Base-by-base conservation (phyloP, 2,113 vertebrate genomes). In the Strigops habroptila region DNA sequence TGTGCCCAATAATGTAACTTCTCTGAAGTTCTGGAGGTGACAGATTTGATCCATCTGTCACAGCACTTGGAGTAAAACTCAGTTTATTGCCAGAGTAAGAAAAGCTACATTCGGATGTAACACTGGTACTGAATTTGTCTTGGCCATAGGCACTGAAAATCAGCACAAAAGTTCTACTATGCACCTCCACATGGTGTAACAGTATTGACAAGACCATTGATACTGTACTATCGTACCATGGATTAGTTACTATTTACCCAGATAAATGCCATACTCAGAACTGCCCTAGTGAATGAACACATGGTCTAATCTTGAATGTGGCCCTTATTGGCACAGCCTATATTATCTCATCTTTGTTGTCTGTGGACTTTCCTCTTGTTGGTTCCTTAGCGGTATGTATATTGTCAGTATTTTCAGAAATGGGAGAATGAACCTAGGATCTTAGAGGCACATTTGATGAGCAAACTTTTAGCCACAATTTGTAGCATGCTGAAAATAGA, bases 1-100 rank as follows among this genome's bases (percentile, higher is more conserved):
- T n/a, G 9, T 60, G 43, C 10, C 17, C 79, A 21, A 41, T 71
- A 18, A 1, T 0, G 0, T 53, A 59, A 75, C 37, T 62, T 75
- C 49, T 63, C 46, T 90, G 75, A 28, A 64, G 2, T 85, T 87
- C 46, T 60, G 31, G 28, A 62, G 46, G 25, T 59, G n/a, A 37
- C 4, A 68, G 46, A 76, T 88, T 46, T 55, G 52, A 88, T 65
- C 24, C 10, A 27, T 17, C 30, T 87, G 43, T 67, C 52, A 82
- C 39, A 48, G 27, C 2, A 21, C 19, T 77, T 57, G 46, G 30
- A 87, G 23, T 53, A 60, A 60, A 85, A 79, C 5, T 22, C 19
- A 84, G 24, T 81, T 84, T 77, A 65, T 39, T 77, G 49, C 23
- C 69, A 77, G n/a, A n/a, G n/a, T n/a, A n/a, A n/a, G n/a, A n/a